Percentiles rank a stretch among this genome's conserved stretches.
These are phyloP conservation scores for Agrotis clavis DNA, from an alignment of 2,888 invertebrate genomes.

Conservation along the genomic window DNA sequence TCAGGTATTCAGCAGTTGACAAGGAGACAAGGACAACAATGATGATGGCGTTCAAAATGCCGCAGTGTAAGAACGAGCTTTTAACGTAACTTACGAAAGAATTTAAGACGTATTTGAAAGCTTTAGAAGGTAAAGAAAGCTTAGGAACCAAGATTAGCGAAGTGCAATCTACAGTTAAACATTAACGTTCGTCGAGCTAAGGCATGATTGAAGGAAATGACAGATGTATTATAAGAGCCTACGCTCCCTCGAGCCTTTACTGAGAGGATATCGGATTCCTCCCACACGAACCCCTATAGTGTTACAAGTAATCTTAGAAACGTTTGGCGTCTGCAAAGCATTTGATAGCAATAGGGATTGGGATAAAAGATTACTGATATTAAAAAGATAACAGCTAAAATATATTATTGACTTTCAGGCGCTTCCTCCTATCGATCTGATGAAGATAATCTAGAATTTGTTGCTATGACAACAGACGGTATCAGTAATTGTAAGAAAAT, in stretches of 20 bases:
- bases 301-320: slow-evolving; percentile 21
- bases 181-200: slow-evolving; percentile 5
- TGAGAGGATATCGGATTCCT: slow-evolving; percentile 26
- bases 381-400: slow-evolving; percentile 7
- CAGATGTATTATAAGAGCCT: slow-evolving; percentile 19
- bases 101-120: neutral
- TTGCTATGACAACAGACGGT: slow-evolving; percentile 5
- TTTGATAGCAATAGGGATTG: slow-evolving; percentile 23
- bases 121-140: neutral
- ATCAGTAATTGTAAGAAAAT: slow-evolving; percentile 24
- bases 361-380: slow-evolving; percentile 25
- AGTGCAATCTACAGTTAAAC: neutral
- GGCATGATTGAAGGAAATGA: slow-evolving; percentile 31
- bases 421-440: slow-evolving; percentile 8
- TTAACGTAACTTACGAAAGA: neutral
- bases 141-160: neutral
- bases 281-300: slow-evolving; percentile 38
- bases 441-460: slow-evolving; percentile 24
- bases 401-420: slow-evolving; percentile 5
- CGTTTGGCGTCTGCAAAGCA: slow-evolving; percentile 4
- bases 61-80: too few species aligned
- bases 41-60: too few species aligned
- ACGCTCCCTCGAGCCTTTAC: slow-evolving; percentile 14
- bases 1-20: too few species aligned
- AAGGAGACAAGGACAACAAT: too few species aligned